Conservation (phyloP, 2,888 invertebrate species). For the Spisula subtruncata region DNA sequence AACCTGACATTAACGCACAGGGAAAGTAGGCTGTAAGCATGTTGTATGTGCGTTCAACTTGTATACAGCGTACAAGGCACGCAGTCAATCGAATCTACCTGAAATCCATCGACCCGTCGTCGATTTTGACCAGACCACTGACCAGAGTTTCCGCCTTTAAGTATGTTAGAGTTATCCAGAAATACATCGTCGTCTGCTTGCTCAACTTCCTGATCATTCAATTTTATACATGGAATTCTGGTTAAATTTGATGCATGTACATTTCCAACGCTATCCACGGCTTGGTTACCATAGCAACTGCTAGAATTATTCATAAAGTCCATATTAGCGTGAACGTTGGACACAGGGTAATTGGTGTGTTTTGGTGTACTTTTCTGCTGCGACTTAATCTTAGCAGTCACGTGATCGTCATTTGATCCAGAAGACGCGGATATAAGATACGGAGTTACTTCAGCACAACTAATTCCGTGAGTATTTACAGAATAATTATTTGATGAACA, state of each 20-base stretch:
- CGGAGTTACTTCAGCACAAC: conserved; percentile 18
- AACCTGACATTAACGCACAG: too few species aligned
- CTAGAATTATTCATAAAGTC: conserved; percentile 32
- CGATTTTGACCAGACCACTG: not conserved
- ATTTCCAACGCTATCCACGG: conserved; percentile 50
- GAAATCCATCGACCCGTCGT: not conserved
- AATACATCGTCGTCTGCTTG: conserved; percentile 65
- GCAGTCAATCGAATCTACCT: too few species aligned
- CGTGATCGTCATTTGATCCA: not conserved
- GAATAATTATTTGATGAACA: conserved; percentile 13
- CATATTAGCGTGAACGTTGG: conserved; percentile 50
- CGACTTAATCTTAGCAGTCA: conserved; percentile 34
- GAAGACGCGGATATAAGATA: conserved; percentile 39
- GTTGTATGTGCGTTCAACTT: not conserved
- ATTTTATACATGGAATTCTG: conserved; percentile 62
- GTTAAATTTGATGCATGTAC: conserved; percentile 55
- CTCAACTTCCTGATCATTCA: conserved; percentile 51
- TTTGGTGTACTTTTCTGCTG: conserved; percentile 45
- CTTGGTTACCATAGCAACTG: conserved; percentile 20
- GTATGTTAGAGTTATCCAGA: conserved; percentile 34
- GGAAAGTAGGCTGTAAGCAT: too few species aligned
- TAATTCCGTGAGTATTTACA: conserved; percentile 45
- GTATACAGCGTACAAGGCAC: too few species aligned
- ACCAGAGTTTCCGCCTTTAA: not conserved
- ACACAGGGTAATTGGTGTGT: conserved; percentile 49